Conservation (phyloP, 2,888 invertebrate genomes). For the Hirtodrosophila confusa region DNA sequence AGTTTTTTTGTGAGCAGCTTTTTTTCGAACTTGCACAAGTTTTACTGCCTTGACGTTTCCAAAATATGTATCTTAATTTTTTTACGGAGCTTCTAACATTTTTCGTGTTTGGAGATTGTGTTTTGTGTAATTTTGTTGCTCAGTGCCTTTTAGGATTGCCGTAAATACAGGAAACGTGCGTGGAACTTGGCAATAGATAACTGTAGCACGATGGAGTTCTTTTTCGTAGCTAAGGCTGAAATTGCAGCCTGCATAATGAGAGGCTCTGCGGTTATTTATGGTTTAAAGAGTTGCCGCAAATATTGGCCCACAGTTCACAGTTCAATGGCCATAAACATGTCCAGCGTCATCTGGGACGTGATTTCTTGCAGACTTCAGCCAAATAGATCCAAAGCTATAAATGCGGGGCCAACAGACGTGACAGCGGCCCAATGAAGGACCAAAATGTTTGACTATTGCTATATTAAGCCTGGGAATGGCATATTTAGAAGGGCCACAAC, state of each 20-base stretch:
- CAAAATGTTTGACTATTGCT: constrained; percentile 54
- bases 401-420: constrained; percentile 47
- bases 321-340: constrained; percentile 53
- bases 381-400: constrained; percentile 39
- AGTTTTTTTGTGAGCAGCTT: too few relatives aligned
- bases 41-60: not conserved
- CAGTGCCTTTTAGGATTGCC: constrained; percentile 27
- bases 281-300: constrained; percentile 46
- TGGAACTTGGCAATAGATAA: constrained; percentile 58
- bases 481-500: constrained; percentile 29
- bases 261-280: constrained; percentile 51
- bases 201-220: constrained; percentile 25
- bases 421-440: constrained; percentile 38
- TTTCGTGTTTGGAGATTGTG: not conserved
- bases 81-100: not conserved
- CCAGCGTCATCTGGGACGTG: constrained; percentile 50
- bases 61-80: not conserved
- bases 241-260: constrained; percentile 51
- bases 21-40: too few relatives aligned
- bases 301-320: constrained; percentile 24
- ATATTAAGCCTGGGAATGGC: constrained; percentile 57
- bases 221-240: constrained; percentile 10
- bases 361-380: constrained; percentile 43
- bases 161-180: constrained; percentile 52
- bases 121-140: constrained; percentile 14